These are phyloP conservation scores for Cyrtodaria siliqua DNA, from an alignment of 2,888 invertebrate species.

Conservation along the genomic window DNA sequence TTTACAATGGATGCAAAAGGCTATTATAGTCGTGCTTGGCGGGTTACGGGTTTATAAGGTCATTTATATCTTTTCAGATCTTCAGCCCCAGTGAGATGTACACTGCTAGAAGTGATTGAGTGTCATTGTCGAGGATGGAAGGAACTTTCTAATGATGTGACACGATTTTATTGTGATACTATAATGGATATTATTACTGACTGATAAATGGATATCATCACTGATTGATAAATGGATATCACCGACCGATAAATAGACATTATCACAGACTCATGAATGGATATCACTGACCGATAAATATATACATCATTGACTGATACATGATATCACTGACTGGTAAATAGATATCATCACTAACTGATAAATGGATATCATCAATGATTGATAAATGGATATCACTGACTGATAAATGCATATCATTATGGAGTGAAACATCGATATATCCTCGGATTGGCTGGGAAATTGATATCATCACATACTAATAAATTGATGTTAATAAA, in stretches of 20 bases:
- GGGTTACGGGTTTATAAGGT: too few species aligned
- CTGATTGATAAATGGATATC: too few species aligned
- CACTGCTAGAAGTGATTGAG: slow-evolving; percentile 75
- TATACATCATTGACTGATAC: slow-evolving; percentile 65
- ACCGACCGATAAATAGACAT: too few species aligned
- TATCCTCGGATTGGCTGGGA: too few species aligned
- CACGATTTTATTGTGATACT: slow-evolving; percentile 77
- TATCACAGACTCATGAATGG: too few species aligned
- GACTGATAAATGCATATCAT: slow-evolving; percentile 18
- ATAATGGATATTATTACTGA: slow-evolving; percentile 77
- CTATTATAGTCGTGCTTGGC: too few species aligned
- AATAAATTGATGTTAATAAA: too few species aligned
- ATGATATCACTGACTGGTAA: not conserved
- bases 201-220: slow-evolving; percentile 6
- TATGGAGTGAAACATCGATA: slow-evolving; percentile 33
- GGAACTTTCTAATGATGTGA: slow-evolving; percentile 74
- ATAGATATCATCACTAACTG: not conserved
- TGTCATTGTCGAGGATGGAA: slow-evolving; percentile 74
- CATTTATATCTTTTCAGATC: slow-evolving; percentile 58
- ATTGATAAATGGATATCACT: too few species aligned
- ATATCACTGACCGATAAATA: slow-evolving; percentile 35
- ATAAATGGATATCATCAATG: too few species aligned
- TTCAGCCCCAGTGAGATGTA: slow-evolving; percentile 70
- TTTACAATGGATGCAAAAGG: too few species aligned
- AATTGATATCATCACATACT: too few species aligned